phyloP scores from a whole-genome alignment of 2,113 vertebrate genomes.

The Cercopithecus mona region DNA sequence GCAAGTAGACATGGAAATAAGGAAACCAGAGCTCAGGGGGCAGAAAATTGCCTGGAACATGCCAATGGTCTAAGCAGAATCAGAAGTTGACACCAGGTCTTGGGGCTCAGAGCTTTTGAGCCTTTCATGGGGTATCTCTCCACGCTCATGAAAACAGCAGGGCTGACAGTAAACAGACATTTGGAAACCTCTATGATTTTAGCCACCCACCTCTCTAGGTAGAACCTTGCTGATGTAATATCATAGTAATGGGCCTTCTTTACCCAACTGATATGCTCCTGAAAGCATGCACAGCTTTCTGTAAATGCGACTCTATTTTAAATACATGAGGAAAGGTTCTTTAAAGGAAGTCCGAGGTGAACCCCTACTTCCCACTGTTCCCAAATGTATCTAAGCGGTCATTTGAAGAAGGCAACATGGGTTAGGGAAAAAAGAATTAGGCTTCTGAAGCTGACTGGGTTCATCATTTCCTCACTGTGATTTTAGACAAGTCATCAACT shows the following conservation, averaged over 20 bases:
- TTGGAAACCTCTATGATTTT: neutral
- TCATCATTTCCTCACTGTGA: neutral
- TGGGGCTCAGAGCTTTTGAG: neutral
- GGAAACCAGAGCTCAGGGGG: neutral
- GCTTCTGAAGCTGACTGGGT: fast-evolving
- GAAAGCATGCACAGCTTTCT: neutral
- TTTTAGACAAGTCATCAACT: neutral
- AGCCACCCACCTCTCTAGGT: neutral
- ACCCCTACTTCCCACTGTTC: neutral
- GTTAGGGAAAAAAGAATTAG: neutral
- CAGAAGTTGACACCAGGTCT: neutral
- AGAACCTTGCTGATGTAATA: neutral
- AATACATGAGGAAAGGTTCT: neutral
- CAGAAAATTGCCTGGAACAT: neutral
- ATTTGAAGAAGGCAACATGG: neutral
- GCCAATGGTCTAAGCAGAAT: neutral
- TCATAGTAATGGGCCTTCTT: no score
- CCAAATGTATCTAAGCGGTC: neutral
- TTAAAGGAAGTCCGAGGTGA: neutral
- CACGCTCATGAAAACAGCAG: no score
- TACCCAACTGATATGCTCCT: neutral
- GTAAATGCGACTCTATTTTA: neutral
- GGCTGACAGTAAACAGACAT: neutral
- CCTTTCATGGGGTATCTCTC: neutral
- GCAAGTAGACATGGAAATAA: neutral